Evolutionary conservation across 2,113 vertebrate genomes (phyloP), one percentile per base, ranked within the genome.

Genomic region (Limnothrissa miodon): DNA sequence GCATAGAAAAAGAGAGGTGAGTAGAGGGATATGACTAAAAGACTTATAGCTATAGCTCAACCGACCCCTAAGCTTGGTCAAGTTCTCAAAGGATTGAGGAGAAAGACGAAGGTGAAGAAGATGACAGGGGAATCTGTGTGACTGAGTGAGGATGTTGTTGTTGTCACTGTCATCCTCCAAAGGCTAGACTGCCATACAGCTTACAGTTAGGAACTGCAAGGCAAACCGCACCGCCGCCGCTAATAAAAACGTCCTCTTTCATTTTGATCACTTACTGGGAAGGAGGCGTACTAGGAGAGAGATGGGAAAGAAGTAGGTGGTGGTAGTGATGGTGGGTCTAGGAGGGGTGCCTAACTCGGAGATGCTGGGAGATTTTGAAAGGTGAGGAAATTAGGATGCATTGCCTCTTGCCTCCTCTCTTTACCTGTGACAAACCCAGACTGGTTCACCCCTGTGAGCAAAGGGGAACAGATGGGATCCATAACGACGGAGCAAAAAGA

Each of bases 341-440:
- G 25, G 13, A 29, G 13, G 29, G 62, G 62, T 15, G 11, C 11
- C 9, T 29, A 2, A 29, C 29, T 70, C 29, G 29, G 29, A 70
- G 62, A n/a, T 33, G 62, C 62, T 4, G n/a, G 9, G 62, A 70
- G 11, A 39, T 10, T 81, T 59, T 81, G 80, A 81, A 81, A 81
- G 80, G 81, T 70, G 81, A 74, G 66, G 6, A 70, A 82, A 82
- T 82, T 44, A 42, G 56, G 66, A 74, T 74, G 66, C 66, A 74
- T 66, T 74, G 66, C 66, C 66, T 74, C 66, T 74, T 19, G 25
- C 66, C 66, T 33, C 66, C 29, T 13, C 66, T 74, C 29, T 13
- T 36, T 39, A 13, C 13, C 4, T 36, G 66, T 74, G 25, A 36
- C 66, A 74, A 2, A 13, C 25, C 66, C 29, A 0, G 29, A 36